These are phyloP conservation scores for Hafferia zeledoni DNA, from an alignment of 2,797 vertebrate genomes.

Conservation along the genomic window DNA sequence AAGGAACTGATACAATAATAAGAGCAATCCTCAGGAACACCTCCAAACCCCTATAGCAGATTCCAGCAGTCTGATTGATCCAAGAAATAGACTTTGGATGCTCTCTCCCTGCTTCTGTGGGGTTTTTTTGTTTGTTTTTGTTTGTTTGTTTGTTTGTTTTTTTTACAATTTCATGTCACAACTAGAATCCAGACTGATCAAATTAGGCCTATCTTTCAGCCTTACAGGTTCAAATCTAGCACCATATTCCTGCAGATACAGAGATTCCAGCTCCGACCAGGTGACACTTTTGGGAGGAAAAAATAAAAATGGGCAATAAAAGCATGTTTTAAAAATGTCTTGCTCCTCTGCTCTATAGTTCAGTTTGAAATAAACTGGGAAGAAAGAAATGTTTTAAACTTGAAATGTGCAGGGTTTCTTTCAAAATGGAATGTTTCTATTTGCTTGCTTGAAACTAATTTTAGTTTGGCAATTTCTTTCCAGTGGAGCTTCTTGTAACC, in stretches of 20 bases:
- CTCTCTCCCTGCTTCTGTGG: background rate
- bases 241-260: background rate
- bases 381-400: background rate
- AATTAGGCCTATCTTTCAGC: background rate
- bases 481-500: background rate
- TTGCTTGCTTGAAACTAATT: background rate
- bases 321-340: background rate
- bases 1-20: background rate
- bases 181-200: background rate
- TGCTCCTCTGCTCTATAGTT: background rate
- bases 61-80: background rate
- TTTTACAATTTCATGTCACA: background rate
- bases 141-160: background rate
- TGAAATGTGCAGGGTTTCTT: background rate
- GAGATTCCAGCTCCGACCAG: background rate
- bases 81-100: background rate
- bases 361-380: background rate
- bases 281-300: background rate
- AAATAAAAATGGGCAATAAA: background rate
- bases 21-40: background rate
- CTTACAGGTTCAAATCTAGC: background rate
- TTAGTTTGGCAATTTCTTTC: conserved; percentile 7
- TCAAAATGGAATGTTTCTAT: background rate
- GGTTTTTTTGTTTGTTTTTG: background rate
- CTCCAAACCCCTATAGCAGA: background rate